Percentiles rank a stretch among this genome's conserved stretches.
Conservation (phyloP, 2,797 vertebrate genomes). For the Argyrosomus regius region DNA sequence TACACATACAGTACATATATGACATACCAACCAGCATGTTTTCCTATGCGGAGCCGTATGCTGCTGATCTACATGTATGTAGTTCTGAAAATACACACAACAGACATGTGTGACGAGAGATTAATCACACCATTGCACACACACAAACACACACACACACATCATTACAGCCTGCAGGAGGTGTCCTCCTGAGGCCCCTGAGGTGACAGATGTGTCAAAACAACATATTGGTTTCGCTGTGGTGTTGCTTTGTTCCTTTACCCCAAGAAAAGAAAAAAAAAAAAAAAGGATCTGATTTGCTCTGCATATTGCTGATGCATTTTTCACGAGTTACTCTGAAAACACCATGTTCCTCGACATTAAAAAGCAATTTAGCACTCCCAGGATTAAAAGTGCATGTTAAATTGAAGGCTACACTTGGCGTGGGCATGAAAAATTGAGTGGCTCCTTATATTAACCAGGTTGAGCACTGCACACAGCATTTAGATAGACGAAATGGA, state of each 20-base stretch:
- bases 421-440: slow-evolving; percentile 97
- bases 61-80: slow-evolving; percentile 29
- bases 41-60: background rate
- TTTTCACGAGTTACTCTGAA: slow-evolving; percentile 92
- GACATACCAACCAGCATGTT: slow-evolving; percentile 21
- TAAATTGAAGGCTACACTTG: slow-evolving; percentile 98
- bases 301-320: slow-evolving; percentile 84
- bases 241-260: slow-evolving; percentile 81
- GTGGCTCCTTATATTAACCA: slow-evolving; percentile 94
- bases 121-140: slow-evolving; percentile 61
- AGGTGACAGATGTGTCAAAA: slow-evolving; percentile 83
- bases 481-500: slow-evolving; percentile 82
- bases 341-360: slow-evolving; percentile 94
- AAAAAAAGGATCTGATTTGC: slow-evolving; percentile 72
- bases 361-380: slow-evolving; percentile 98
- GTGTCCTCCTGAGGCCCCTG: slow-evolving; percentile 66
- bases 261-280: slow-evolving; percentile 45
- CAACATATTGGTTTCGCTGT: slow-evolving; percentile 79
- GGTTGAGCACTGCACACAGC: slow-evolving; percentile 72
- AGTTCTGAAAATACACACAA: slow-evolving; percentile 44
- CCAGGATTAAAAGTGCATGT: slow-evolving; percentile 97
- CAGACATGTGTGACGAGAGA: slow-evolving; percentile 35
- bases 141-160: slow-evolving; percentile 33
- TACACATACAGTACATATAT: slow-evolving; percentile 2
- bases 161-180: slow-evolving; percentile 45